Conservation (phyloP, 2,888 invertebrate species). For the Drosophila formosana region DNA sequence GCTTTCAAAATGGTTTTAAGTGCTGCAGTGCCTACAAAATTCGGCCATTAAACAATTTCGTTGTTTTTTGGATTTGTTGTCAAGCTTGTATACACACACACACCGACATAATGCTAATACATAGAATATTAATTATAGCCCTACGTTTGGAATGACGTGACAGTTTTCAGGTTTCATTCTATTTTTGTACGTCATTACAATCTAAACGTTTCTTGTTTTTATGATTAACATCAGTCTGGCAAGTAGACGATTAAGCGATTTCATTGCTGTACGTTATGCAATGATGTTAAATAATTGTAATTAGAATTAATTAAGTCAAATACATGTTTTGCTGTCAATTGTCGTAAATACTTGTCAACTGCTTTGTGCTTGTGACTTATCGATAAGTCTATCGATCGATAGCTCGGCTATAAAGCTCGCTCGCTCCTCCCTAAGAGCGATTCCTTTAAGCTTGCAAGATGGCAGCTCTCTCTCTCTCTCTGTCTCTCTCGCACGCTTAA, state of each 20-base stretch:
- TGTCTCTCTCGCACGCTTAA: slow-evolving; percentile 24
- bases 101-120: not conserved
- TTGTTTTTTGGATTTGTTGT: not conserved
- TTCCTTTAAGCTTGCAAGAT: not conserved
- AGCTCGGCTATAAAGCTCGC: not conserved
- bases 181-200: not conserved
- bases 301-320: not conserved
- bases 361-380: not conserved
- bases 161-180: slow-evolving; percentile 2
- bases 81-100: slow-evolving; percentile 1
- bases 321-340: not conserved
- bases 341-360: not conserved
- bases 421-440: not conserved
- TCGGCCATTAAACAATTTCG: not conserved
- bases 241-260: not conserved
- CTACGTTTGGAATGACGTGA: not conserved
- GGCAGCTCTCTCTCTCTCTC: not conserved
- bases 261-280: slow-evolving; percentile 1
- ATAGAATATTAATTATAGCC: not conserved
- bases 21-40: not conserved
- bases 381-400: not conserved
- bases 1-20: not conserved
- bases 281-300: not conserved
- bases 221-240: not conserved
- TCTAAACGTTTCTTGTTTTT: not conserved